Base-by-base conservation (phyloP, 1,140 invertebrate species). In the Scaptodrosophila lebanonensis region DNA sequence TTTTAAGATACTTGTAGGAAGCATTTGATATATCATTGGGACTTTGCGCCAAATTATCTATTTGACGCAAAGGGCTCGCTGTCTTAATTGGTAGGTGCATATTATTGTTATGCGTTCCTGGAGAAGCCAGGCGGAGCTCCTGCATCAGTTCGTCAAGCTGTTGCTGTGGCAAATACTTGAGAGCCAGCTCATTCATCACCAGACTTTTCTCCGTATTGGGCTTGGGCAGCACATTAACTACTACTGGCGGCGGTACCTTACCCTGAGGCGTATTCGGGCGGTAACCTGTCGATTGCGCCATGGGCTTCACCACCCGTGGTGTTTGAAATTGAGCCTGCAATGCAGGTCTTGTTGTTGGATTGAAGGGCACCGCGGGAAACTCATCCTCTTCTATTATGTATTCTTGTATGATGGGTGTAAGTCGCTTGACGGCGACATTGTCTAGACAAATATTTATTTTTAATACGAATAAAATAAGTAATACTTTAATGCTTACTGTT, bases 11-110 rank as follows among this genome's bases (percentile, higher is more conserved):
- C 40, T 82, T 85, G 22, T 85, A 85, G 1, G 83, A 85, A 5
- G 83, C 83, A 60, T 85, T 85, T 1, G 83, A 85, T n/a, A 85
- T 75, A 38, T 85, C 82, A 16, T 65, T 79, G 0, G 83, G 77
- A 33, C 77, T 66, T 11, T 61, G 71, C 0, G 45, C 22, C 8
- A 76, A 56, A 18, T 85, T 85, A 18, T 85, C 73, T 16, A 77
- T 77, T 17, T 40, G 54, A 9, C 73, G 66, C 8, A 85, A 39
- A 0, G 83, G 83, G 2, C 65, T 71, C 0, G 30, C 16, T 47
- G 33, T 22, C 51, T 1, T 57, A 30, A 0, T 30, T 44, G 39
- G 33, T 13, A 39, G 65, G 0, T 51, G 40, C 9, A 16, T 7
- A 47, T 39, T 5, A 13, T 12, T 33, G 9, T 47, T 51, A 1